Conservation (phyloP, 2,888 invertebrate genomes). For the Latrodectus elegans region DNA sequence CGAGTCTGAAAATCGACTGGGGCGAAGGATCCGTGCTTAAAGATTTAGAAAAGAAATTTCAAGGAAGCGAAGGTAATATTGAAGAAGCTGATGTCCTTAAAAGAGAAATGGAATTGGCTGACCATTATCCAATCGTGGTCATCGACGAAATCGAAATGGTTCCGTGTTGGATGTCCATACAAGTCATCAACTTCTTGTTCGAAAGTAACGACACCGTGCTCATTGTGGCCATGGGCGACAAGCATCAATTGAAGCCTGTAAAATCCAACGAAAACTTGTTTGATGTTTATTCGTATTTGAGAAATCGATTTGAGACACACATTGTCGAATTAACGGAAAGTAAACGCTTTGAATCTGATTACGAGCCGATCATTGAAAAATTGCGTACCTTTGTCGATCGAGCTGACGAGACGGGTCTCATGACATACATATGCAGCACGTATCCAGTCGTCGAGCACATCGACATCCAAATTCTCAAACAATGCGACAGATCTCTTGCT, state of each 20-base stretch:
- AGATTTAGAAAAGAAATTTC: not conserved
- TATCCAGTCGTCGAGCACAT: not conserved
- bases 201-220: not conserved
- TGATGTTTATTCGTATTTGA: not conserved
- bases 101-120: not conserved
- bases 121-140: not conserved
- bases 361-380: not conserved
- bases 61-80: too few species aligned
- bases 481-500: not conserved
- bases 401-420: not conserved
- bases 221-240: not conserved
- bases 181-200: not conserved
- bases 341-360: not conserved
- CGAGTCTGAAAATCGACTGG: not conserved
- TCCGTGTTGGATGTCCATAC: not conserved
- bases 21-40: not conserved
- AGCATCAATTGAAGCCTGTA: slow-evolving; percentile 1
- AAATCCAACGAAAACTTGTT: not conserved
- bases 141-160: not conserved
- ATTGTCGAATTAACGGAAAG: not conserved
- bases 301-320: not conserved
- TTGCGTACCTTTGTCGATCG: not conserved
- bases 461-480: not conserved
- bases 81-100: not conserved
- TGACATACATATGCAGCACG: not conserved